Conservation (phyloP, 2,888 invertebrate genomes). For the Pomacea canaliculata region DNA sequence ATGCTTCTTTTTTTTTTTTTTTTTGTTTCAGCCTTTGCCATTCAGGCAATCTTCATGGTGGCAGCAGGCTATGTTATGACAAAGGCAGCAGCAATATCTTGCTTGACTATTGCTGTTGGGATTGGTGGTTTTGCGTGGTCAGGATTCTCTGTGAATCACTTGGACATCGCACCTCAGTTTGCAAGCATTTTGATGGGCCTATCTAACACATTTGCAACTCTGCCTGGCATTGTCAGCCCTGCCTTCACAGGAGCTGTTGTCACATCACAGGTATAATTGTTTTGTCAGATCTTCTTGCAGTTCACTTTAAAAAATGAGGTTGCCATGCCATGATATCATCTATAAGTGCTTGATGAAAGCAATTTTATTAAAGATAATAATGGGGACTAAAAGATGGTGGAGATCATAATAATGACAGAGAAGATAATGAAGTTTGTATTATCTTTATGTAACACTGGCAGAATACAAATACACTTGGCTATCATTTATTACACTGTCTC, state of each 20-base stretch:
- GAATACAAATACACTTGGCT: no score
- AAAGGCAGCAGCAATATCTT: conserved; percentile 77
- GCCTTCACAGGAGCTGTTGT: conserved; percentile 84
- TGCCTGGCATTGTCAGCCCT: conserved; percentile 93
- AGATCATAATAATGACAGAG: no score
- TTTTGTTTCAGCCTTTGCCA: conserved; percentile 74
- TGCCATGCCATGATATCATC: background rate
- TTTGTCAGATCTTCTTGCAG: background rate
- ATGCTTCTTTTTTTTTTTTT: no score
- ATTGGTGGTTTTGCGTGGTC: conserved; percentile 92
- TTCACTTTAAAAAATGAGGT: background rate
- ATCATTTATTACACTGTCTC: no score
- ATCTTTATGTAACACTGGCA: no score
- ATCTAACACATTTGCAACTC: conserved; percentile 89
- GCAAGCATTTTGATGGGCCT: conserved; percentile 93
- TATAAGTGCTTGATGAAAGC: background rate
- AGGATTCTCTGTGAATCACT: conserved; percentile 79
- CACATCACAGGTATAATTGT: conserved; percentile 76
- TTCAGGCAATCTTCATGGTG: conserved; percentile 89
- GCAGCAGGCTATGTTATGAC: conserved; percentile 82
- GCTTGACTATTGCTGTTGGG: conserved; percentile 88
- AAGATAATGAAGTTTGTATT: no score
- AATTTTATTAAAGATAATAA: no score
- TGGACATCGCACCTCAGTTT: conserved; percentile 91
- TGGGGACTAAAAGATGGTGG: no score